Conservation (phyloP, 2,797 vertebrate genomes). For the Monodelphis domestica region DNA sequence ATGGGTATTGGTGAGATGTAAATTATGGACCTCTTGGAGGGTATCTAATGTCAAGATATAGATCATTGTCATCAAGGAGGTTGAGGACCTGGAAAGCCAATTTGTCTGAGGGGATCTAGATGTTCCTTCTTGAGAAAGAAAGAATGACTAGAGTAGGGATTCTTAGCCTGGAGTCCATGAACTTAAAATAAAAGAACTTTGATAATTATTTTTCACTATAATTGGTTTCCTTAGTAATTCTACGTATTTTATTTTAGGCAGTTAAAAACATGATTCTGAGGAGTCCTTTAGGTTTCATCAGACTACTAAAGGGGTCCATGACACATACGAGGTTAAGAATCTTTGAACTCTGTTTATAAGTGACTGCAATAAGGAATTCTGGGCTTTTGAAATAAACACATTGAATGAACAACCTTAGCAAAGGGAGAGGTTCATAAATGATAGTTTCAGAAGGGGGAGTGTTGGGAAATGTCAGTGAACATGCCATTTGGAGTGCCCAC, state of each 20-base stretch:
- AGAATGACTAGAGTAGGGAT: background rate
- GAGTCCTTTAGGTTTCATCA: background rate
- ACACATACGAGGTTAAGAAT: background rate
- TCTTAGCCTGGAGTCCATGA: background rate
- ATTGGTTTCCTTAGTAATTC: background rate
- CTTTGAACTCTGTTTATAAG: background rate
- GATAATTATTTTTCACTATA: background rate
- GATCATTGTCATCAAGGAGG: background rate
- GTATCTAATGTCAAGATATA: background rate
- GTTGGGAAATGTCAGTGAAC: background rate
- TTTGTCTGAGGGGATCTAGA: background rate
- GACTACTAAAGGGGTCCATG: background rate
- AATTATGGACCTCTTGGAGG: background rate
- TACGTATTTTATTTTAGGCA: background rate
- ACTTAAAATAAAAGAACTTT: background rate
- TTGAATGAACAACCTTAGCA: background rate
- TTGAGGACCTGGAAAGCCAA: background rate
- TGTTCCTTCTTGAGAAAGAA: background rate
- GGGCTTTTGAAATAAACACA: background rate
- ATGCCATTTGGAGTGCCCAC: background rate
- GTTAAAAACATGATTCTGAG: background rate
- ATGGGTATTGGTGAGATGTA: background rate
- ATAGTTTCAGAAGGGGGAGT: background rate
- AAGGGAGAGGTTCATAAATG: background rate
- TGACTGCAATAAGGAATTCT: background rate